Percentiles rank a stretch among this genome's conserved stretches.
Evolutionary conservation across 2,113 vertebrate genomes (phyloP).

Genomic region (Aspidoscelis tigris): DNA sequence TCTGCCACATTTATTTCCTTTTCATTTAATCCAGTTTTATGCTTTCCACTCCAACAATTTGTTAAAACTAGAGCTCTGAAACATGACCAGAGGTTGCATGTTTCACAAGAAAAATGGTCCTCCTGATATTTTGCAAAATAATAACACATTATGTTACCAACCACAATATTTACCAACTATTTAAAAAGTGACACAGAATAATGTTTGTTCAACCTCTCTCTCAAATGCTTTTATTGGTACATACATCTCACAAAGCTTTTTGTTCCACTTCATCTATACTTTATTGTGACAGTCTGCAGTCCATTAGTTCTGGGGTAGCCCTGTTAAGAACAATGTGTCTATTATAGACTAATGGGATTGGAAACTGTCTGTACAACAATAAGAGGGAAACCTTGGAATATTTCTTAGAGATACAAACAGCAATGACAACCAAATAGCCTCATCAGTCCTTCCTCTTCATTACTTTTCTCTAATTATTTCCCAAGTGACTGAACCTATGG

Average conservation of each 20-base stretch:
- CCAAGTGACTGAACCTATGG: not conserved
- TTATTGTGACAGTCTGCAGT: not conserved
- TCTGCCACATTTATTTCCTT: not conserved
- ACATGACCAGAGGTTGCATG: not conserved
- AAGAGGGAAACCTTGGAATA: not conserved
- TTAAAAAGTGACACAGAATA: not conserved
- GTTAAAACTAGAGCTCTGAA: not conserved
- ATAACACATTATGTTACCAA: not conserved
- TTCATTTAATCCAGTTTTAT: not conserved
- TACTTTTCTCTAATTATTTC: not conserved
- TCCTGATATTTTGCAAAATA: not conserved
- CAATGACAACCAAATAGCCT: not conserved
- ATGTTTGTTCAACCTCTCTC: not conserved
- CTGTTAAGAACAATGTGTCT: not conserved
- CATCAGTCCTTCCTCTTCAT: not conserved
- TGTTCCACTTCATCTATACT: slow-evolving; percentile 11
- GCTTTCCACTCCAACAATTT: not conserved
- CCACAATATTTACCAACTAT: not conserved
- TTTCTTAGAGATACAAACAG: not conserved
- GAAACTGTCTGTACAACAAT: not conserved
- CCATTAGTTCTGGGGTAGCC: not conserved
- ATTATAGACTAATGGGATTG: not conserved
- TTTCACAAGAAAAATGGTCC: not conserved
- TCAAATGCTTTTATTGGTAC: not conserved
- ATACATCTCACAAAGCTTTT: slow-evolving; percentile 21